phyloP scores from a whole-genome alignment of 1,140 invertebrate species.

The Hetaerina americana region DNA sequence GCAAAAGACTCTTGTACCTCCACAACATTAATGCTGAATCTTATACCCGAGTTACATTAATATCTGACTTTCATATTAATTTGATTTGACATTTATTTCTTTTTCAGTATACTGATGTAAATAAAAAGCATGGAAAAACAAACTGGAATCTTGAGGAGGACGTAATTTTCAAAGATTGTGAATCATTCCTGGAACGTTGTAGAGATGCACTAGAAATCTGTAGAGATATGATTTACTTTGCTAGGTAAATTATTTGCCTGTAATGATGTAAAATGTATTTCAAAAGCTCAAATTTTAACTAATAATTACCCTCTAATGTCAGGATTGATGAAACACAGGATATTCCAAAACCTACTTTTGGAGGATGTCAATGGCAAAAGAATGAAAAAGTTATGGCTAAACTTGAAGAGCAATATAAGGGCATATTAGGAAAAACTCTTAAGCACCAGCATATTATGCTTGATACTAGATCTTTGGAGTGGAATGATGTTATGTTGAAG shows the following conservation, averaged over 20 bases:
- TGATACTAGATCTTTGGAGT: neutral
- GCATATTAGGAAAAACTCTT: neutral
- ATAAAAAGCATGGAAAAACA: neutral
- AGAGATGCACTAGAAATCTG: conserved; percentile 75
- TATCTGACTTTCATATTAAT: too few species aligned
- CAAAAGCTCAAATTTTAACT: neutral
- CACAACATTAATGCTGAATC: too few species aligned
- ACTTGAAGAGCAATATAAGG: neutral
- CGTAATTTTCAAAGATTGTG: conserved; percentile 72
- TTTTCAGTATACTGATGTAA: neutral
- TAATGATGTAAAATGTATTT: neutral
- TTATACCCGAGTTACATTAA: too few species aligned
- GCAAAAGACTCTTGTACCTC: too few species aligned
- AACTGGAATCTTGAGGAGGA: conserved; percentile 61
- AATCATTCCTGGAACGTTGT: conserved; percentile 72
- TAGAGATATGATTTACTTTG: conserved; percentile 60
- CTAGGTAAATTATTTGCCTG: conserved; percentile 32
- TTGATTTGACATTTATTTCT: neutral
- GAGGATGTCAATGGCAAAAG: neutral
- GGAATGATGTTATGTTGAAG: neutral
- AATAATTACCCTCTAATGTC: neutral
- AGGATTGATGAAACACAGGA: neutral
- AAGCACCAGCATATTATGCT: neutral
- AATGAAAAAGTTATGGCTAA: neutral
- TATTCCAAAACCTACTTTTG: neutral